Evolutionary conservation across 2,888 invertebrate species (phyloP).

Genomic region (Sphaerophoria taeniata): DNA sequence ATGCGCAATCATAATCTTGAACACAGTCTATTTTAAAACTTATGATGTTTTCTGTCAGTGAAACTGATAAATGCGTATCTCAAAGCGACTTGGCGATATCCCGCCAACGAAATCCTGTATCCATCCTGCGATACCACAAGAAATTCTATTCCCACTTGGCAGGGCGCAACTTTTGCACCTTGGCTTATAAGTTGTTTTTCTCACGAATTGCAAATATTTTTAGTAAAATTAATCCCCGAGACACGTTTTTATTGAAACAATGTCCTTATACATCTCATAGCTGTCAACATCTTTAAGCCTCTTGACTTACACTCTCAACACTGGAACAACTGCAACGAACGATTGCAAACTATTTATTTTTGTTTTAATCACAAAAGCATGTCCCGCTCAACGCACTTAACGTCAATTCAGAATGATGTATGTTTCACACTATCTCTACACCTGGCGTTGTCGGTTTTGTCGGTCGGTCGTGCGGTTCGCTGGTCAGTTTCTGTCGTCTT

Average conservation of each 20-base stretch:
- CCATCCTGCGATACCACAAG: background rate
- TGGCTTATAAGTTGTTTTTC: conserved; percentile 4
- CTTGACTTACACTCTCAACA: conserved; percentile 34
- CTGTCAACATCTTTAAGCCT: conserved; percentile 55
- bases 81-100: background rate
- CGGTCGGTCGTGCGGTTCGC: conserved; percentile 27
- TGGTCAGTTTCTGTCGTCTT: conserved; percentile 31
- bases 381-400: conserved; percentile 72
- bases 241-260: conserved; percentile 53
- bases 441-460: conserved; percentile 48
- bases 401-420: conserved; percentile 65
- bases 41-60: conserved; percentile 20
- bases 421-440: conserved; percentile 67
- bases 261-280: conserved; percentile 36
- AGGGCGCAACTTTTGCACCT: background rate
- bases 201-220: conserved; percentile 11
- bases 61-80: conserved; percentile 15
- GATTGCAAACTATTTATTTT: conserved; percentile 15
- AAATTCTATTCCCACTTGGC: background rate
- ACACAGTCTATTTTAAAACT: conserved; percentile 25
- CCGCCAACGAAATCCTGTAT: background rate
- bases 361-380: conserved; percentile 68
- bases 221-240: conserved; percentile 41
- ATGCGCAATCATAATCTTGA: background rate
- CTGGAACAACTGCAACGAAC: background rate